Conservation (phyloP, 2,113 vertebrate genomes). For the Polypterus bichir region DNA sequence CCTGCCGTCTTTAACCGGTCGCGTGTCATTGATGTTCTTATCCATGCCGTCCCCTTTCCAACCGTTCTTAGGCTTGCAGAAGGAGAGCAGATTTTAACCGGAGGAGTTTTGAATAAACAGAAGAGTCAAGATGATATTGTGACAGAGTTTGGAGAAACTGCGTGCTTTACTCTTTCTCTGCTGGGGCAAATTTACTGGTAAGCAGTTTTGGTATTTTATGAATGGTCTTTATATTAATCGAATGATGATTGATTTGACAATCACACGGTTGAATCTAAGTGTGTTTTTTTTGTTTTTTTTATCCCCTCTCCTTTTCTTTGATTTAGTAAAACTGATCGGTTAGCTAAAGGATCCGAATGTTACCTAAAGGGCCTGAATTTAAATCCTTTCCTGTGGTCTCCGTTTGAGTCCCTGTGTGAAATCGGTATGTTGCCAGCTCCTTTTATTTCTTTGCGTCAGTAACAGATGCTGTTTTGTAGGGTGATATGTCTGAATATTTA, state of each 20-base stretch:
- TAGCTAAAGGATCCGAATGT: conserved; percentile 95
- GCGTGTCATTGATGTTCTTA: too few relatives aligned
- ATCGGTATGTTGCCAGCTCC: conserved; percentile 57
- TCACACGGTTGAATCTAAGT: not conserved
- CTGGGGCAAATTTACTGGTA: conserved; percentile 97
- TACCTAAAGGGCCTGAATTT: conserved; percentile 96
- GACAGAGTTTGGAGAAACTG: conserved; percentile 91
- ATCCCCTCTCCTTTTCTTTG: conserved; percentile 25
- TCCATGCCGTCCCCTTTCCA: too few relatives aligned
- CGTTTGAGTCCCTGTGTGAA: conserved; percentile 94
- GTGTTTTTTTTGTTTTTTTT: conserved; percentile 24
- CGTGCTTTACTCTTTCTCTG: conserved; percentile 86
- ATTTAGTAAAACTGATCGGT: conserved; percentile 75
- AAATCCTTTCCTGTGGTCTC: conserved; percentile 96
- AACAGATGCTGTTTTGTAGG: not conserved
- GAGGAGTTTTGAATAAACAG: conserved; percentile 93
- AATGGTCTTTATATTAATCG: not conserved
- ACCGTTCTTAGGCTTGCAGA: conserved; percentile 70
- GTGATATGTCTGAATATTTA: not conserved
- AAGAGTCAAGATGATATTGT: conserved; percentile 96
- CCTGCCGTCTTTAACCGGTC: too few relatives aligned
- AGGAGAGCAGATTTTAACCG: conserved; percentile 91
- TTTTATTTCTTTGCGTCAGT: not conserved
- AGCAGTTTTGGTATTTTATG: conserved; percentile 15
- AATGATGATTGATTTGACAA: not conserved